Percentiles rank a stretch among this genome's conserved stretches.
Conservation (phyloP, 2,797 vertebrate genomes). For the Taeniopygia guttata region DNA sequence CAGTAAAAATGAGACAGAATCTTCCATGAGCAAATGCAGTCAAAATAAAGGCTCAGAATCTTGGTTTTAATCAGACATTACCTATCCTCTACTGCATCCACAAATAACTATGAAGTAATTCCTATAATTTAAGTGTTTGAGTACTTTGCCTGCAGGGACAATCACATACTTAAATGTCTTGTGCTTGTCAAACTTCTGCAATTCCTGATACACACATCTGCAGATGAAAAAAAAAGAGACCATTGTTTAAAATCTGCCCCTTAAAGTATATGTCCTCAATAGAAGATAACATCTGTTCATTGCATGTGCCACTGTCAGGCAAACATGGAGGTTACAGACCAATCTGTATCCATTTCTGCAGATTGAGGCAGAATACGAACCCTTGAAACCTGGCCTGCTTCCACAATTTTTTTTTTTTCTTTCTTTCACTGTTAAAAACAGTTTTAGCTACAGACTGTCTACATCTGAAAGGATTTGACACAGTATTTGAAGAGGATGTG, state of each 20-base stretch:
- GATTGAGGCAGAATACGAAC: not conserved
- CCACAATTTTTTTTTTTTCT: not conserved
- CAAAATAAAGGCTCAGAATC: not conserved
- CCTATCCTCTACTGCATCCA: not conserved
- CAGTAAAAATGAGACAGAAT: not conserved
- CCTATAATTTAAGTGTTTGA: constrained; percentile 22
- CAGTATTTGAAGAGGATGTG: not conserved
- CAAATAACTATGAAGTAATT: not conserved
- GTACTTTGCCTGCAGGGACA: not conserved
- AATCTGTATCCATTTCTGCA: not conserved
- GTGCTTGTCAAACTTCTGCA: not conserved
- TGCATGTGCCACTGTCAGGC: not conserved
- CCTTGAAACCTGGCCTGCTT: not conserved
- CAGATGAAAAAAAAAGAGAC: not conserved
- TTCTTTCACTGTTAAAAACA: not conserved
- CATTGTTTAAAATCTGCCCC: not conserved
- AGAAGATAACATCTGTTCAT: constrained; percentile 5
- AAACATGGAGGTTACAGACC: not conserved
- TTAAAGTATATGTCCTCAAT: not conserved
- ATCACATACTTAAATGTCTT: not conserved
- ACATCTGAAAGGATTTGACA: not conserved
- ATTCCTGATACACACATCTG: not conserved
- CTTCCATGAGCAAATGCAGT: not conserved
- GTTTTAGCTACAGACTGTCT: not conserved
- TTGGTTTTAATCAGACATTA: not conserved